These are phyloP conservation scores for Orthosia cruda DNA, from an alignment of 2,888 invertebrate species.

Conservation along the genomic window DNA sequence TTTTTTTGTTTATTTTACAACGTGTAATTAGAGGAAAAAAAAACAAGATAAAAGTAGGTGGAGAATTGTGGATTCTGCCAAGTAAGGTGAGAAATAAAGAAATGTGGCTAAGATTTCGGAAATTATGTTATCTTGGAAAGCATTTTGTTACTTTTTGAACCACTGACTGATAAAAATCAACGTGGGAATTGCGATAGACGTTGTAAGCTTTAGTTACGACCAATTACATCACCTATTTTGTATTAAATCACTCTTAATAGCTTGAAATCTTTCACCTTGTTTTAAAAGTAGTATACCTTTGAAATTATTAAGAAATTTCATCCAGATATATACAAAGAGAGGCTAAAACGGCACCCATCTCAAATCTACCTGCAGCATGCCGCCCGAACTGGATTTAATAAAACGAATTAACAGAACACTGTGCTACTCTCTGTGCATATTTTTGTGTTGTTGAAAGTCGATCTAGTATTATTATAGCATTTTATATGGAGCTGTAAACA, in stretches of 20 bases:
- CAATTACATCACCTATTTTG: background rate
- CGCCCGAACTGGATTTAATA: conserved; percentile 53
- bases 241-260: background rate
- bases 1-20: conserved; percentile 9
- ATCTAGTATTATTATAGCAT: conserved; percentile 55
- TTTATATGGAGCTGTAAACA: conserved; percentile 60
- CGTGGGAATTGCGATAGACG: background rate
- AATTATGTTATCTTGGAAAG: background rate
- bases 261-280: background rate
- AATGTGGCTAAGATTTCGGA: conserved; percentile 1
- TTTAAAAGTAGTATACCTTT: conserved; percentile 2
- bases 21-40: background rate
- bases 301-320: background rate
- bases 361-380: conserved; percentile 45
- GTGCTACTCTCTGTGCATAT: conserved; percentile 40
- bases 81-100: conserved; percentile 5
- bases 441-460: conserved; percentile 54
- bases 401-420: conserved; percentile 52
- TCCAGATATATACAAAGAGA: conserved; percentile 28
- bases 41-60: background rate
- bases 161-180: background rate
- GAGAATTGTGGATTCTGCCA: conserved; percentile 5
- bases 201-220: background rate
- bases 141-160: background rate
- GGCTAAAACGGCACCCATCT: conserved; percentile 40